These are phyloP conservation scores for Phainopepla nitens DNA, from an alignment of 2,113 vertebrate genomes.

Conservation along the genomic window DNA sequence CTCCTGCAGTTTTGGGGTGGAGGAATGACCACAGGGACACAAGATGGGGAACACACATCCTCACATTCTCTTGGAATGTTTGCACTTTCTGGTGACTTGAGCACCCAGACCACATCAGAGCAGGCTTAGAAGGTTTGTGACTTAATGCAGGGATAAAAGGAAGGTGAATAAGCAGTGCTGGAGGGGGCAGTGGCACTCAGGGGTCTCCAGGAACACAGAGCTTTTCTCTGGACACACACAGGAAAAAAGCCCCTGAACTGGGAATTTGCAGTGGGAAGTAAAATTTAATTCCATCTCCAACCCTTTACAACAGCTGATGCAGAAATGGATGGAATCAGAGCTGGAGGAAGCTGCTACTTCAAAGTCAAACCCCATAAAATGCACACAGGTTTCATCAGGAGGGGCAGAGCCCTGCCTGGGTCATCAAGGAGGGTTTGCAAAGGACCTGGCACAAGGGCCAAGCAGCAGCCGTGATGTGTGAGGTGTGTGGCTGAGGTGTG, in stretches of 20 bases:
- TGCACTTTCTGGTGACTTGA: neutral
- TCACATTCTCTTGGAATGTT: neutral
- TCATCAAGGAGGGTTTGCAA: neutral
- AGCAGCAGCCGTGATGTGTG: rapidly evolving
- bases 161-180: neutral
- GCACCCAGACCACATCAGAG: neutral
- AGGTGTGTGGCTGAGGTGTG: neutral
- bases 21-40: neutral
- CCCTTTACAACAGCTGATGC: neutral
- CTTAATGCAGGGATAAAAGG: neutral
- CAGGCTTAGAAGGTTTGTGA: neutral
- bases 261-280: neutral
- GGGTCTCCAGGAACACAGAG: neutral
- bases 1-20: neutral
- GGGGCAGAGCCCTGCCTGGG: neutral
- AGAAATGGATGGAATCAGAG: neutral
- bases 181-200: neutral
- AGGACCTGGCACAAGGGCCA: neutral
- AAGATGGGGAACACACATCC: neutral
- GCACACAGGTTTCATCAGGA: neutral
- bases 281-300: neutral
- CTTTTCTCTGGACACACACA: neutral
- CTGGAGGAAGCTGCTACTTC: neutral
- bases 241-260: neutral
- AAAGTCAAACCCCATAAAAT: neutral